A percentile compares a stretch with the other conserved stretches of the same genome.
Evolutionary conservation across 2,113 vertebrate genomes (phyloP).

Genomic region (Cyprichromis sp.): DNA sequence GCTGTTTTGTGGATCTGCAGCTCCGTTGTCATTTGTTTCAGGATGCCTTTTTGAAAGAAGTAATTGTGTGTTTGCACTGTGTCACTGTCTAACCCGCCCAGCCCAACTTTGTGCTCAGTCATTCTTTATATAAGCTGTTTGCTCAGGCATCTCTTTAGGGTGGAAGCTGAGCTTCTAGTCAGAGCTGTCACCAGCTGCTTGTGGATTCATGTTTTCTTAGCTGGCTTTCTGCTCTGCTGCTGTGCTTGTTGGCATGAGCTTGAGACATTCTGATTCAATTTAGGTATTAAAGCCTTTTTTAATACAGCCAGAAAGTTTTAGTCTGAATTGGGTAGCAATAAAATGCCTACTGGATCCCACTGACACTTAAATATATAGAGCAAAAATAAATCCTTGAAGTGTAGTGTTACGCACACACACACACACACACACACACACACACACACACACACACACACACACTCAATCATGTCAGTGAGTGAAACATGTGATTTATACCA

Average conservation of each 20-base stretch:
- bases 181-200: background rate
- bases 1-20: background rate
- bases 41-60: background rate
- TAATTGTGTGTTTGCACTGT: background rate
- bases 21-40: background rate
- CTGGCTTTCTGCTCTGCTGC: background rate
- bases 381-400: background rate
- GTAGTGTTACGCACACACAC: background rate
- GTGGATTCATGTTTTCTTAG: background rate
- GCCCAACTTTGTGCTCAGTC: background rate
- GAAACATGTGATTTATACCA: background rate
- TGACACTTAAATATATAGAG: background rate
- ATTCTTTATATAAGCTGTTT: background rate
- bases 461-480: background rate
- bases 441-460: background rate
- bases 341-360: background rate
- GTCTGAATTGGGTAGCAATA: background rate
- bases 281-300: background rate
- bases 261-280: background rate
- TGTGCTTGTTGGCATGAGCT: background rate
- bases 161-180: background rate
- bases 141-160: background rate
- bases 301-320: background rate
- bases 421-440: accelerated
- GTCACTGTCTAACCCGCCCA: background rate